Conservation (phyloP, 1,140 invertebrate genomes). For the Temnothorax curvispinosus region DNA sequence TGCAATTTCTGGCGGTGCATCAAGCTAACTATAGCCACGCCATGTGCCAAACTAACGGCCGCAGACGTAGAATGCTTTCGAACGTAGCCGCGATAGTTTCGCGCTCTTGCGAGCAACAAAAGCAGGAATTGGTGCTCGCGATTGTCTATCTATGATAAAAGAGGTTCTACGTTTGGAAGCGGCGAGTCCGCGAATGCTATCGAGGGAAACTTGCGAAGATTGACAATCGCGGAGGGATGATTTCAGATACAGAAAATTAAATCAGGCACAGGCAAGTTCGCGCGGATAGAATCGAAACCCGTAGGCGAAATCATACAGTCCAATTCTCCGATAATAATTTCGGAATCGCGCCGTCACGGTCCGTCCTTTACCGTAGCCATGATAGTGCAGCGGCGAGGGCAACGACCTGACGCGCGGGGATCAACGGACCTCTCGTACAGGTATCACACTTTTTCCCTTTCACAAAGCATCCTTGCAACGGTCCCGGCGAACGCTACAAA, state of each 20-base stretch:
- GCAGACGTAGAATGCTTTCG: constrained; percentile 48
- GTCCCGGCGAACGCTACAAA: constrained; percentile 39
- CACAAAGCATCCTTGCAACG: constrained; percentile 50
- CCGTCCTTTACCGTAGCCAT: not conserved
- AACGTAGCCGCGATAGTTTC: constrained; percentile 60
- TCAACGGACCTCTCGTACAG: constrained; percentile 57
- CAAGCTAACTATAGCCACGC: constrained; percentile 73
- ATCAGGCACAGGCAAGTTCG: not conserved
- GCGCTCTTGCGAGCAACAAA: constrained; percentile 36
- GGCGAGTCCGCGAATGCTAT: not conserved
- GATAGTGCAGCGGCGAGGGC: constrained; percentile 48
- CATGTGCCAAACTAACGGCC: constrained; percentile 56
- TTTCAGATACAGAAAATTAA: not conserved
- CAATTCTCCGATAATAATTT: constrained; percentile 28
- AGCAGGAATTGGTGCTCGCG: constrained; percentile 47
- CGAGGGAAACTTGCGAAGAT: not conserved
- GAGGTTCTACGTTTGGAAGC: not conserved
- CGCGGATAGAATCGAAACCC: not conserved
- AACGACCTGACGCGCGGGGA: constrained; percentile 42
- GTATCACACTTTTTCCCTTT: constrained; percentile 60
- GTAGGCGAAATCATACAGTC: not conserved
- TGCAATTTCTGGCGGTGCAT: constrained; percentile 72
- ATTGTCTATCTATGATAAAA: not conserved
- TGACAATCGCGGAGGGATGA: not conserved
- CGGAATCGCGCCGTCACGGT: constrained; percentile 25